Conservation (phyloP, 1,140 invertebrate genomes). For the Proctacanthus coquilletti region DNA sequence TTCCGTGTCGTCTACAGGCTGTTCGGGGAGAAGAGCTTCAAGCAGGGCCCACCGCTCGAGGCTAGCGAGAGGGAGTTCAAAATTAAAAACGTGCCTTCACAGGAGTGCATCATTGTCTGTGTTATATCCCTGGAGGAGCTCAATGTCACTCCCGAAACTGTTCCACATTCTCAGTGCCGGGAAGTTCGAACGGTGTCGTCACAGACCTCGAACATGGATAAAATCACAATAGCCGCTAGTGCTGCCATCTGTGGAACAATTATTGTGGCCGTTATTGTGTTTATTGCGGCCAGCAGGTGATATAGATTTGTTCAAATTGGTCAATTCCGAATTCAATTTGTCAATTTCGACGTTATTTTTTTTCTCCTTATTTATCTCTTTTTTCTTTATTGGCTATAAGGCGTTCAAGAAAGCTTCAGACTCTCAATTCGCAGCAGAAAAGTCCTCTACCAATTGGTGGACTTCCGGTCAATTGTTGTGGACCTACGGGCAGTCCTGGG, state of each 20-base stretch:
- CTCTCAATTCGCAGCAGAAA: slow-evolving; percentile 47
- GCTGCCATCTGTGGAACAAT: slow-evolving; percentile 89
- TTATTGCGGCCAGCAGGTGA: slow-evolving; percentile 62
- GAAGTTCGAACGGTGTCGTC: slow-evolving; percentile 73
- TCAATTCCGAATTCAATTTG: background rate
- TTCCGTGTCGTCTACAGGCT: slow-evolving; percentile 78
- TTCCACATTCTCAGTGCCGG: slow-evolving; percentile 72
- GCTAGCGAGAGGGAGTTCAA: slow-evolving; percentile 78
- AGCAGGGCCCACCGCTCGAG: slow-evolving; percentile 72
- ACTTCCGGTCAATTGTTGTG: slow-evolving; percentile 57
- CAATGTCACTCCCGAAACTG: slow-evolving; percentile 66
- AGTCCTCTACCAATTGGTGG: slow-evolving; percentile 52
- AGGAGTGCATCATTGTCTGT: slow-evolving; percentile 86
- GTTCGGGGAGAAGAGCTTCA: slow-evolving; percentile 80
- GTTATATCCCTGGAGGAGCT: slow-evolving; percentile 78
- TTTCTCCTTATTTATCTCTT: background rate
- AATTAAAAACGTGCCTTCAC: slow-evolving; percentile 78
- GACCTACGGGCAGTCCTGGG: slow-evolving; percentile 57
- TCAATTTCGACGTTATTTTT: background rate
- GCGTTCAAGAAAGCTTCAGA: slow-evolving; percentile 56
- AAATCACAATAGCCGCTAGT: slow-evolving; percentile 83
- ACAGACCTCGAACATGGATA: slow-evolving; percentile 77
- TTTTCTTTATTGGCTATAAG: slow-evolving; percentile 23
- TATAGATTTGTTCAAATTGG: too few species aligned
- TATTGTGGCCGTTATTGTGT: slow-evolving; percentile 71